Percentiles rank a stretch among this genome's conserved stretches.
Evolutionary conservation across 1,140 invertebrate species (phyloP).

Genomic region (Ridgeia piscesae): DNA sequence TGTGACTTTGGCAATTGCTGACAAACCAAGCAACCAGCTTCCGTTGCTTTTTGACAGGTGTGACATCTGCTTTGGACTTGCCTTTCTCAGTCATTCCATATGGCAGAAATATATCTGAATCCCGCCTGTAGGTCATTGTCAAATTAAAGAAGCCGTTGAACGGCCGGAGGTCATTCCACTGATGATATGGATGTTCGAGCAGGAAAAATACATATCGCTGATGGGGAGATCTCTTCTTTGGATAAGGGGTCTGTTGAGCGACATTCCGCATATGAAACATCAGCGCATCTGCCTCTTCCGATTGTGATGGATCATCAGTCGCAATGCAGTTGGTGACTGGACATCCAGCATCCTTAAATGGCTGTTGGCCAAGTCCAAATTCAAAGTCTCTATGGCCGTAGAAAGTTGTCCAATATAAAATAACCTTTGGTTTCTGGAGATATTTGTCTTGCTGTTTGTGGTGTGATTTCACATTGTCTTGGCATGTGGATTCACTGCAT

Average conservation of each 20-base stretch:
- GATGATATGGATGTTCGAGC: conserved; percentile 4
- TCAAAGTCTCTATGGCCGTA: not conserved
- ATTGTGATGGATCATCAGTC: not conserved
- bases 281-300: not conserved
- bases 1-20: conserved; percentile 64
- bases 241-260: not conserved
- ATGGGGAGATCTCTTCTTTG: not conserved
- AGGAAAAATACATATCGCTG: conserved; percentile 2
- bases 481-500: not conserved
- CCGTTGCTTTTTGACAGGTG: conserved; percentile 39
- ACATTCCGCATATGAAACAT: not conserved
- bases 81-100: not conserved
- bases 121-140: conserved; percentile 5
- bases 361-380: conserved; percentile 17
- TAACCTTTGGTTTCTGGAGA: not conserved
- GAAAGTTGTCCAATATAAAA: conserved; percentile 6
- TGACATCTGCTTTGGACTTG: not conserved
- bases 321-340: not conserved
- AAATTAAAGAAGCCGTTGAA: conserved; percentile 12
- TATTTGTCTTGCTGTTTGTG: not conserved
- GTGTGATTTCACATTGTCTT: not conserved
- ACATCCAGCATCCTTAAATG: conserved; percentile 2
- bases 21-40: conserved; percentile 58
- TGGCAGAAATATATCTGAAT: conserved; percentile 10
- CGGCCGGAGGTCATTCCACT: not conserved